Evolutionary conservation across 2,797 vertebrate genomes (phyloP).

Genomic region (Karalla daura): DNA sequence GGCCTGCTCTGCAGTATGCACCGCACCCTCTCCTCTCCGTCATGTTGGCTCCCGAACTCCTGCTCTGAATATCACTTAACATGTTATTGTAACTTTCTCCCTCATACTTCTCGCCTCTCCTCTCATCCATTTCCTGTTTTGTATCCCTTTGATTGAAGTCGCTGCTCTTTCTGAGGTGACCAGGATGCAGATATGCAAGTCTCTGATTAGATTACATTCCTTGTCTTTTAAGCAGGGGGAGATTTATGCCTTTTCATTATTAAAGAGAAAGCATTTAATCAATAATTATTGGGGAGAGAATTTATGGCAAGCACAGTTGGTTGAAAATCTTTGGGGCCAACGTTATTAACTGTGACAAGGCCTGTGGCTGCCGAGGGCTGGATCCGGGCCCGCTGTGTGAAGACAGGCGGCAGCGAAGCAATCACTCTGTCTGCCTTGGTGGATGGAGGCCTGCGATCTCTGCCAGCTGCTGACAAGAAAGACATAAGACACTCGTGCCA

Average conservation of each 20-base stretch:
- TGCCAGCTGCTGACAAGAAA: slow-evolving; percentile 54
- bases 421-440: slow-evolving; percentile 51
- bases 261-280: slow-evolving; percentile 81
- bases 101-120: slow-evolving; percentile 1
- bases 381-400: slow-evolving; percentile 30
- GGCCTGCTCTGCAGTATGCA: slow-evolving; percentile 17
- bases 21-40: not conserved
- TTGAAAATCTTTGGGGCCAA: slow-evolving; percentile 69
- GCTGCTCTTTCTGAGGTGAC: slow-evolving; percentile 58
- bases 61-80: slow-evolving; percentile 38
- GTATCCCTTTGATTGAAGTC: slow-evolving; percentile 65
- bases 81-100: slow-evolving; percentile 32
- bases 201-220: slow-evolving; percentile 80
- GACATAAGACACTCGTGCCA: slow-evolving; percentile 36
- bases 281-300: slow-evolving; percentile 74
- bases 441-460: slow-evolving; percentile 51
- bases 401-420: slow-evolving; percentile 49
- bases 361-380: slow-evolving; percentile 52
- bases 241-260: slow-evolving; percentile 81
- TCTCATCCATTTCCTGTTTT: slow-evolving; percentile 32
- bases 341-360: slow-evolving; percentile 69
- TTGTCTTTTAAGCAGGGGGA: slow-evolving; percentile 72
- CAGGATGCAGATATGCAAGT: slow-evolving; percentile 67
- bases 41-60: not conserved
- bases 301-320: slow-evolving; percentile 66